Base-by-base conservation (phyloP, 2,113 vertebrate species). In the Grantiella picta region DNA sequence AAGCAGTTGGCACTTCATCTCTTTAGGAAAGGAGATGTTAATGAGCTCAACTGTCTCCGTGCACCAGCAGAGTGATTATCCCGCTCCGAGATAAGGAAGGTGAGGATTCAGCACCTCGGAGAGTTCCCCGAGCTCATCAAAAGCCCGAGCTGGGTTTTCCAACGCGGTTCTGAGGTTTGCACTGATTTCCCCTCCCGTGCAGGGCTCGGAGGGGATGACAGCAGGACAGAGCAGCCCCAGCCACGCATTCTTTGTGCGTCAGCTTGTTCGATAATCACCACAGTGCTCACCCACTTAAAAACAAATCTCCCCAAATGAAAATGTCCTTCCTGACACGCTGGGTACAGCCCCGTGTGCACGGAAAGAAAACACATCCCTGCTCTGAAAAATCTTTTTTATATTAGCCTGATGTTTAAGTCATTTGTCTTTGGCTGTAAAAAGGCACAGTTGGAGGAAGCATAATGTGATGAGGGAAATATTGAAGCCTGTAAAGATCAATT, bases 31-130 rank as follows among this genome's bases (percentile, higher is more conserved):
- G 38, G 61, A 45, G 36, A 27, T 35, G 42, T 42, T 70, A 86
- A 90, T 77, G 54, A 77, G 68, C 27, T 83, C 87, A 95, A 86
- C 73, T 93, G 52, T 78, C 47, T 86, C 35, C n/a, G 45, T 54
- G 88, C 78, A 70, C 66, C 36, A 68, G 38, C 28, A 17, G 44
- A 56, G 59, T 22, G 33, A 63, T 92, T 80, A 85, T 66, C 64
- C 38, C 3, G 3, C 42, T 40, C 40, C 2, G 15, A 45, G 54
- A 54, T n/a, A 44, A 50, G 45, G 60, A 53, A 69, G 45, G 16
- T 73, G 50, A 82, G 66, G 61, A 82, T 52, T 90, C 54, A 81
- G 80, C 80, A 44, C 42, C 86, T 70, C 23, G 44, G 81, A 80
- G 82, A 89, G 52, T 19, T 82, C 78, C 77, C 22, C 78, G 68